Evolutionary conservation across 2,113 vertebrate species (phyloP), one percentile per base, ranked within the genome.

Genomic region (Malurus melanocephalus): DNA sequence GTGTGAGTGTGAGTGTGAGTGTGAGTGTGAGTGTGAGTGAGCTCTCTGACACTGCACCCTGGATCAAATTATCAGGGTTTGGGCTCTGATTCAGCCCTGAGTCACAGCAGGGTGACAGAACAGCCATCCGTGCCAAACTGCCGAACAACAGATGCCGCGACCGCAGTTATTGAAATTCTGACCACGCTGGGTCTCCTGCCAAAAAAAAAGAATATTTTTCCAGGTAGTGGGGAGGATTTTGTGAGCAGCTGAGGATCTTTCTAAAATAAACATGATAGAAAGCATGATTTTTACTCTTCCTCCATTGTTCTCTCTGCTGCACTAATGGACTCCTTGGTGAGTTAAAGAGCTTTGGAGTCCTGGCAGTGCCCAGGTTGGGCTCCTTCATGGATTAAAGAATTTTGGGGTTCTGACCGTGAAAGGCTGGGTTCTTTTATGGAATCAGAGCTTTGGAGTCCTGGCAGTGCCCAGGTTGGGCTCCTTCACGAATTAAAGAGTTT

Each of bases 1-100:
- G 38, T 38, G 38, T 38, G 38, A 38, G 38, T 38, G 38, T 38
- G 38, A 38, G 38, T 38, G 35, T 35, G 35, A 35, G 35, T 35
- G 35, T 35, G 35, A 35, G 35, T 35, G 35, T 35, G 35, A 35
- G 35, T 35, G 38, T 38, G 38, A 38, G 38, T 38, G 49, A 28
- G 27, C 17, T 14, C 4, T 16, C 33, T 18, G 1, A 10, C 1
- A 2, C 0, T 21, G 48, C 18, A 61, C 38, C 28, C 77, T 3
- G 3, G 10, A 28, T 30, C 10, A 24, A 28, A 23, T 16, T 10
- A 19, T 45, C 19, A 17, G 48, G 69, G 15, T 67, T 12, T 8
- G 16, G 53, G 62, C 53, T 52, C 45, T 89, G 79, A 48, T 40
- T 61, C 77, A 77, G 65, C 23, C 69, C 66, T 51, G 85, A 79